These are phyloP conservation scores for Siniperca obscura DNA, from an alignment of 2,797 vertebrate species.

Conservation along the genomic window DNA sequence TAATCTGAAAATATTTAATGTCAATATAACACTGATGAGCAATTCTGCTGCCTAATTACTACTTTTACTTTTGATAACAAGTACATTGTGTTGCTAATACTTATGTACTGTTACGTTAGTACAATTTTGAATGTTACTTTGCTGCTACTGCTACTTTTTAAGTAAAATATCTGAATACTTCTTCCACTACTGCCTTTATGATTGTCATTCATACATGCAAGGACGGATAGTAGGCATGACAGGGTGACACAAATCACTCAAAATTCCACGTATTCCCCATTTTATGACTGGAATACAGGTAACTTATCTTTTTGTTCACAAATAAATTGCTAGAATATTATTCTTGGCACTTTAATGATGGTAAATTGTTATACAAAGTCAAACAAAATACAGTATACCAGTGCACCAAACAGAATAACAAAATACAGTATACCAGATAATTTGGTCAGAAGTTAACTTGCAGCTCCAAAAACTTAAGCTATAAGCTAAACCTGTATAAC, in stretches of 20 bases:
- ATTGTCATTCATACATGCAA: not conserved
- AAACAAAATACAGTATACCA: not conserved
- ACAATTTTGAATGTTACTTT: not conserved
- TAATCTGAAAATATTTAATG: not conserved
- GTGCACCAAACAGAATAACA: slow-evolving; percentile 4
- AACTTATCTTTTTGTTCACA: not conserved
- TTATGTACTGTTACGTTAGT: too few species aligned
- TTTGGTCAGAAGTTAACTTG: not conserved
- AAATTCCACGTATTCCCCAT: not conserved
- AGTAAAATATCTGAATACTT: not conserved
- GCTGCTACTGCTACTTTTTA: not conserved
- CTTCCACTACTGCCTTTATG: not conserved
- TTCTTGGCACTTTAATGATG: slow-evolving; percentile 20
- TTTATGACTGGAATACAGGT: not conserved
- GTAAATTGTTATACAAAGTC: slow-evolving; percentile 4
- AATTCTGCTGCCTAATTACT: not conserved
- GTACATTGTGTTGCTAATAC: not conserved
- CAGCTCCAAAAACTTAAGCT: not conserved
- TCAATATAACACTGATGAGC: not conserved
- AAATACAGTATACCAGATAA: not conserved
- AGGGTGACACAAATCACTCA: not conserved
- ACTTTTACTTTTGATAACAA: not conserved
- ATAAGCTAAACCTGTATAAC: not conserved
- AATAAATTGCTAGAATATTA: not conserved
- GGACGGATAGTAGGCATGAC: too few species aligned